Conservation (phyloP, 2,888 invertebrate genomes). For the Yponomeuta cagnagella region DNA sequence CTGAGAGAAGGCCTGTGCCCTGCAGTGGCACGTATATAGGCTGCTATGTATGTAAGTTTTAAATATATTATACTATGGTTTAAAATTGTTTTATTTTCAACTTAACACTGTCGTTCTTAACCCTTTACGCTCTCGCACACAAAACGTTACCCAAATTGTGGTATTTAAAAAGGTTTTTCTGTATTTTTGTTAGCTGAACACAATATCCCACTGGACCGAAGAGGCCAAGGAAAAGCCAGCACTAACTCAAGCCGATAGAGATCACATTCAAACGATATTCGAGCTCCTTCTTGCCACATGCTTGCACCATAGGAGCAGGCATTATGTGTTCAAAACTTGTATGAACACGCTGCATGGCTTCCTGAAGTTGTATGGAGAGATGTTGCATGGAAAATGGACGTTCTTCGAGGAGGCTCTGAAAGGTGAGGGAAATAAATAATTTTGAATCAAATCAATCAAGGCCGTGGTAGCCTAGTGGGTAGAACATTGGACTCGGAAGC, state of each 20-base stretch:
- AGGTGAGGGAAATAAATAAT: slow-evolving; percentile 27
- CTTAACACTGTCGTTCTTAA: no score
- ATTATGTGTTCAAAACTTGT: slow-evolving; percentile 26
- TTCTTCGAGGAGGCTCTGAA: slow-evolving; percentile 30
- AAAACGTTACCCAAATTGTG: no score
- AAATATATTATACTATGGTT: no score
- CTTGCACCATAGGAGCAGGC: slow-evolving; percentile 25
- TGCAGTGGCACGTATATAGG: no score
- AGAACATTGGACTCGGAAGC: no score
- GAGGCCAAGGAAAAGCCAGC: background rate
- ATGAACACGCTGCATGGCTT: slow-evolving; percentile 30
- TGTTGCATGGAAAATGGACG: slow-evolving; percentile 31
- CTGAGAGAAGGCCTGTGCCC: no score
- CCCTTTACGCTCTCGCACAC: no score
- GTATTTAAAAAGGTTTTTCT: no score
- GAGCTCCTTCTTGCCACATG: slow-evolving; percentile 33
- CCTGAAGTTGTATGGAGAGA: slow-evolving; percentile 30
- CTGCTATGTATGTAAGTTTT: no score
- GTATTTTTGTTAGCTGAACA: slow-evolving; percentile 32
- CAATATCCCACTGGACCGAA: slow-evolving; percentile 30
- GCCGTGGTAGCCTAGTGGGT: no score
- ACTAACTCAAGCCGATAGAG: slow-evolving; percentile 18
- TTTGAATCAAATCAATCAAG: background rate
- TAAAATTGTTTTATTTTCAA: no score
- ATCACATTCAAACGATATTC: slow-evolving; percentile 26